phyloP scores from a whole-genome alignment of 2,797 vertebrate species.

The Pyrocephalus nanus region DNA sequence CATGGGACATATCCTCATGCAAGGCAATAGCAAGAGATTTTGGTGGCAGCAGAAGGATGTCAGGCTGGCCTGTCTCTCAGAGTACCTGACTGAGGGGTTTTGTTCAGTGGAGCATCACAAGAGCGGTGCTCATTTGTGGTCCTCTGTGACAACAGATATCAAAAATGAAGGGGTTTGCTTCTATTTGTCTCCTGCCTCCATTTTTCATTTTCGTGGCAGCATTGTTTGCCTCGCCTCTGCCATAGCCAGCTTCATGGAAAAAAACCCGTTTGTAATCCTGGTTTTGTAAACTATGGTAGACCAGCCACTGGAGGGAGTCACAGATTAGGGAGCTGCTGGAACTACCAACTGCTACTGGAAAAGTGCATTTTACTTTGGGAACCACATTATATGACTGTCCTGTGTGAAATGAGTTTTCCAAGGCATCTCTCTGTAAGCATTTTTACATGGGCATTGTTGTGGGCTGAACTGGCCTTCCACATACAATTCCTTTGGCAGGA shows the following conservation, averaged over 20 bases:
- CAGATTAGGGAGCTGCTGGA: constrained; percentile 42
- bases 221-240: background rate
- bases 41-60: background rate
- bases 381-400: background rate
- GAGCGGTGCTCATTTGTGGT: background rate
- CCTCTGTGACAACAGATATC: background rate
- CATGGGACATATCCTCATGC: background rate
- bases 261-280: background rate
- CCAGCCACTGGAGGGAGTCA: constrained; percentile 54
- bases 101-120: background rate
- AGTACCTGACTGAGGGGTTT: background rate
- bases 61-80: background rate
- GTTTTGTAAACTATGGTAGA: background rate
- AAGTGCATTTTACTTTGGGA: background rate
- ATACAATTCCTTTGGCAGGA: background rate
- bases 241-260: background rate
- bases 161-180: background rate
- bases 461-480: background rate
- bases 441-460: background rate
- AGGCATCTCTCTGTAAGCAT: background rate
- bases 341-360: background rate
- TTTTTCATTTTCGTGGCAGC: background rate
- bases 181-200: background rate
- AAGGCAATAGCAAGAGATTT: background rate
- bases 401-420: background rate